Conservation (phyloP, 2,113 vertebrate species). For the Microtus montanus region DNA sequence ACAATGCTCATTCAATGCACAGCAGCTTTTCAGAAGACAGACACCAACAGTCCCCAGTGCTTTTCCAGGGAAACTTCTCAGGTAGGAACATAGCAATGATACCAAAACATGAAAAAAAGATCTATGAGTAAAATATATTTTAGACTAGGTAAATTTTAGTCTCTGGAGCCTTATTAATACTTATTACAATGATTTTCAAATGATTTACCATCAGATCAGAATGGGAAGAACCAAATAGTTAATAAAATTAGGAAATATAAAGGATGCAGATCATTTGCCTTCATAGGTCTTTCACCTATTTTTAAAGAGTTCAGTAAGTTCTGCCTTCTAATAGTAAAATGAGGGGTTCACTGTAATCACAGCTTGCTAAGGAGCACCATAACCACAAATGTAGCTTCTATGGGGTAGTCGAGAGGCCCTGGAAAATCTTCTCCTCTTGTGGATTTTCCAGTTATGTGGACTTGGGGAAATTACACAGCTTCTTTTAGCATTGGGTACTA, state of each 20-base stretch:
- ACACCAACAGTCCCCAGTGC: neutral
- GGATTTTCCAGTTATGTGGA: neutral
- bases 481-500: neutral
- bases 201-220: neutral
- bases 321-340: neutral
- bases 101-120: neutral
- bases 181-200: neutral
- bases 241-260: constrained; percentile 33
- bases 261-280: neutral
- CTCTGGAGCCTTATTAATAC: neutral
- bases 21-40: neutral
- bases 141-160: neutral
- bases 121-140: neutral
- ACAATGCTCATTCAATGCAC: neutral
- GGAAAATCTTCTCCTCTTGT: neutral
- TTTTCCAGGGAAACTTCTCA: neutral
- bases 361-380: neutral
- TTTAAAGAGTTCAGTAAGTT: neutral
- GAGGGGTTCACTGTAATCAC: neutral
- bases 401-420: neutral
- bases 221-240: neutral
- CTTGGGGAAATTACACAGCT: neutral
- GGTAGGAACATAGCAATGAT: too few relatives aligned
- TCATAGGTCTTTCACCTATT: neutral
- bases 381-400: neutral